A percentile compares a stretch with the other conserved stretches of the same genome.
phyloP scores from a whole-genome alignment of 2,888 invertebrate genomes.

The Lasiommata megera region DNA sequence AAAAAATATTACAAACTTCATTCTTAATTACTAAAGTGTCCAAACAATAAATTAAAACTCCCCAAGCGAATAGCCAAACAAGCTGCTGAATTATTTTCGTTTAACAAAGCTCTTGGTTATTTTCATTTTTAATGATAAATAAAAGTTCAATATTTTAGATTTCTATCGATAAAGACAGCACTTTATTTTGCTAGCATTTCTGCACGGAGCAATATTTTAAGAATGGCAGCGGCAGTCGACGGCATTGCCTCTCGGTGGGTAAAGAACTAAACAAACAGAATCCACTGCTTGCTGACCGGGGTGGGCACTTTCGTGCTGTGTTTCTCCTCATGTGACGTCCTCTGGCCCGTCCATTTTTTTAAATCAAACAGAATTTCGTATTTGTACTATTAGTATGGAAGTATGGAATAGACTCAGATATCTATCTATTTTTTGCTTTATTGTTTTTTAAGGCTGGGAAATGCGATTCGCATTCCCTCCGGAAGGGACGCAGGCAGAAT shows the following conservation, averaged over 20 bases:
- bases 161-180: conserved; percentile 40
- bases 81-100: not conserved
- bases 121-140: conserved; percentile 8
- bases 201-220: conserved; percentile 59
- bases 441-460: no score
- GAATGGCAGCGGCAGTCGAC: conserved; percentile 51
- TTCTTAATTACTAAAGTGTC: not conserved
- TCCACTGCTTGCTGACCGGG: not conserved
- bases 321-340: no score
- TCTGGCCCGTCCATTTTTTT: no score
- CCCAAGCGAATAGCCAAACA: not conserved
- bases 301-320: no score
- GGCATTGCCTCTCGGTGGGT: conserved; percentile 42
- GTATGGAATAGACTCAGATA: no score
- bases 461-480: no score
- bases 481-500: no score
- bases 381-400: no score
- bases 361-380: no score
- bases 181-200: conserved; percentile 53
- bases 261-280: conserved; percentile 45
- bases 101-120: not conserved
- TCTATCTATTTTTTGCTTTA: no score
- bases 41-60: not conserved
- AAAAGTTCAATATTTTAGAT: conserved; percentile 33
- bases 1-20: not conserved